phyloP scores from a whole-genome alignment of 2,797 vertebrate species.

The Siniperca scherzeri region DNA sequence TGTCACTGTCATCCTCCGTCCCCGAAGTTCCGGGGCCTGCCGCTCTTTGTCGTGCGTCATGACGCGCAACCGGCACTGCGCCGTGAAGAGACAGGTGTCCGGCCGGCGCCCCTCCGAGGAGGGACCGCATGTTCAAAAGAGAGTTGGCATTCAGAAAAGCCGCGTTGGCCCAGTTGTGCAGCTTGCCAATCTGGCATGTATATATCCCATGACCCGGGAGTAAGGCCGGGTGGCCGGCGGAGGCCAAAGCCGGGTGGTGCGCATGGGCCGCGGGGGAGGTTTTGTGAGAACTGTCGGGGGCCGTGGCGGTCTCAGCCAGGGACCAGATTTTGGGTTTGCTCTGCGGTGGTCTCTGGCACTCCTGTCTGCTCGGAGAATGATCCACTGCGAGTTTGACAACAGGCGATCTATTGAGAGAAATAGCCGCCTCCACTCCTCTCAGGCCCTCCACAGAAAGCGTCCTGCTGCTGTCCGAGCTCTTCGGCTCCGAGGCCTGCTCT shows the following conservation, averaged over 20 bases:
- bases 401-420: slow-evolving; percentile 86
- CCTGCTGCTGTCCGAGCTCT: slow-evolving; percentile 83
- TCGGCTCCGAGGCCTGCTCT: slow-evolving; percentile 79
- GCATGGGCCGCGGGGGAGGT: slow-evolving; percentile 81
- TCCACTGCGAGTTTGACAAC: slow-evolving; percentile 87
- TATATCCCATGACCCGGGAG: slow-evolving; percentile 98
- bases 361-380: slow-evolving; percentile 85
- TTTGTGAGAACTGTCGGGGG: slow-evolving; percentile 93
- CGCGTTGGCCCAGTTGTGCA: slow-evolving; percentile 98
- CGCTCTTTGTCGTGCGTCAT: slow-evolving; percentile 81
- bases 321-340: slow-evolving; percentile 99
- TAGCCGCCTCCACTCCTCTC: slow-evolving; percentile 82
- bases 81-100: slow-evolving; percentile 89
- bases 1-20: slow-evolving; percentile 89
- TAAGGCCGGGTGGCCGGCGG: slow-evolving; percentile 94
- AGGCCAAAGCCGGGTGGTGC: slow-evolving; percentile 87
- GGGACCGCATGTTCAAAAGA: slow-evolving; percentile 94
- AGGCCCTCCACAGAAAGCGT: slow-evolving; percentile 84
- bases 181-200: slow-evolving; percentile 97
- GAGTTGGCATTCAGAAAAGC: slow-evolving; percentile 96
- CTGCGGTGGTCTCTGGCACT: slow-evolving; percentile 90
- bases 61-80: slow-evolving; percentile 80
- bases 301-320: slow-evolving; percentile 96
- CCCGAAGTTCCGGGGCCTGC: slow-evolving; percentile 82
- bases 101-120: slow-evolving; percentile 91